Conservation (phyloP, 2,797 vertebrate species). For the Alosa sapidissima region DNA sequence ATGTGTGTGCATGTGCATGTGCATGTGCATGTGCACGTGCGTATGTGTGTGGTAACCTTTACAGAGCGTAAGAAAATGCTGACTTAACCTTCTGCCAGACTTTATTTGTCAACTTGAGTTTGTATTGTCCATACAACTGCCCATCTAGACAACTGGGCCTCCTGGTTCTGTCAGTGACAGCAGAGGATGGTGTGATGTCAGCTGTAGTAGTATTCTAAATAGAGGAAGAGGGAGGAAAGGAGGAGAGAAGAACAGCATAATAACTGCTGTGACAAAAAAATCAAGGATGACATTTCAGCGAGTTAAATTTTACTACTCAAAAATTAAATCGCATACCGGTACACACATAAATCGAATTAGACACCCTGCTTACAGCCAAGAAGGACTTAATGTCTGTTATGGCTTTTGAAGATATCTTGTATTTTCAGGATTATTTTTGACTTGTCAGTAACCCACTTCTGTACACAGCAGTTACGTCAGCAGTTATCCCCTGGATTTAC, state of each 20-base stretch:
- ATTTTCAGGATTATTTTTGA: too few species aligned
- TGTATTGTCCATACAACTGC: constrained; percentile 5
- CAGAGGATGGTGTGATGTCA: not conserved
- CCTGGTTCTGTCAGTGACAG: not conserved
- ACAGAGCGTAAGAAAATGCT: not conserved
- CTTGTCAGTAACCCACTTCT: too few species aligned
- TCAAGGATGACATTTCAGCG: not conserved
- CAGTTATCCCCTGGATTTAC: not conserved
- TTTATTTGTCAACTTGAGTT: not conserved
- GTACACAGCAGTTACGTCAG: too few species aligned
- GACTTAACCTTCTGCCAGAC: constrained; percentile 7
- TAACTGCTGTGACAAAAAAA: too few species aligned
- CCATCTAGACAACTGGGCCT: not conserved
- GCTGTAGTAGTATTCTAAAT: not conserved
- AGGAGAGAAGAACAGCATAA: too few species aligned
- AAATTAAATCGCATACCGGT: too few species aligned
- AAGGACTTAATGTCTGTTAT: too few species aligned
- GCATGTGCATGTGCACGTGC: too few species aligned
- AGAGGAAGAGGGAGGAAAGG: not conserved
- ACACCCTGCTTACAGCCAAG: too few species aligned
- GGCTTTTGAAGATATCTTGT: too few species aligned
- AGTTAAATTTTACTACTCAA: not conserved
- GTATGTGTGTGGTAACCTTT: not conserved
- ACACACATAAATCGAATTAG: too few species aligned
- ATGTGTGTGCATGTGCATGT: constrained; percentile 2